Base-by-base conservation (phyloP, 1,140 invertebrate genomes). In the Zeugodacus cucurbitae region DNA sequence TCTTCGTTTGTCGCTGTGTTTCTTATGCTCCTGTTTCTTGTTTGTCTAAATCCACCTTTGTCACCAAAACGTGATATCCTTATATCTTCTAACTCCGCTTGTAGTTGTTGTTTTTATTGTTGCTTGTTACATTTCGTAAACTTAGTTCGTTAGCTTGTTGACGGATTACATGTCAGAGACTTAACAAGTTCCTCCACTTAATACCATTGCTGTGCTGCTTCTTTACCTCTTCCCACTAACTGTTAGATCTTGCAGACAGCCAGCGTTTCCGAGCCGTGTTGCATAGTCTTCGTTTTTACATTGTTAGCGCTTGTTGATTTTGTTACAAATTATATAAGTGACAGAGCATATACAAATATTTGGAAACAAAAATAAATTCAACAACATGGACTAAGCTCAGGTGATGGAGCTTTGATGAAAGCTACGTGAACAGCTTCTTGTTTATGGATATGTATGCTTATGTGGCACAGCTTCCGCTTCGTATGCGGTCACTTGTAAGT, bases 141-240 rank as follows among this genome's bases (percentile, higher is more conserved):
- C 41, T 82, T 82, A 48, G 74, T 82, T 82, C 41, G 74, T 82
- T 82, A 82, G 41, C 74, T 82, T 82, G 41, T 48, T 82, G 74
- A 82, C 74, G 74, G 74, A 82, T 82, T 82, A 82, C 74, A 82
- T 82, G 74, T 82, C 74, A 82, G 74, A 29, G 74, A 48, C 74
- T 48, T 82, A 26, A 26, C 22, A 82, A 44, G 74, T 48, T 82
- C 44, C 20, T 48, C 41, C 17, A 82, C 41, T 37, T 48, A 48
- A 32, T 37, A 74, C 67, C 67, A 29, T 82, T 82, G 20, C 74
- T 26, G 48, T 26, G n/a, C 22, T 8, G n/a, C n/a, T 41, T 10
- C 58, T 62, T 26, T 2, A 5, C 6, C 10, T 70, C 26, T 20
- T 32, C 10, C 26, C 32, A 17, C 64, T 70, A 32, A 17, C 64